Base-by-base conservation (phyloP, 2,797 vertebrate genomes). In the Phrynocephalus vlangalii region DNA sequence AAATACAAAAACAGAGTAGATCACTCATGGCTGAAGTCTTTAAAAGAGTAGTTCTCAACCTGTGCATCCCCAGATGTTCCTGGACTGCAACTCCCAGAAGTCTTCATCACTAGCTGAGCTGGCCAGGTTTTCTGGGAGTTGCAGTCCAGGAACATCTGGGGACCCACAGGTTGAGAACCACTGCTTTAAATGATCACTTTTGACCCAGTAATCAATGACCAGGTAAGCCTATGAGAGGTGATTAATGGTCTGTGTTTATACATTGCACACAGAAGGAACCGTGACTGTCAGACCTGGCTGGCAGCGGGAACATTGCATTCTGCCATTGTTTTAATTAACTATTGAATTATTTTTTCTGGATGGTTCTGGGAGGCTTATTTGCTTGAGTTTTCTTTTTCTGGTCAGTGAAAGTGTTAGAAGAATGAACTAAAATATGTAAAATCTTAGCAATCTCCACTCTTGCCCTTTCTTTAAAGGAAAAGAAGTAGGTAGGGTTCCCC, bases 261-360 rank as follows among this genome's bases (percentile, higher is more conserved):
- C 6, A 79, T 11, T 16, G 26, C 0, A 0, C 0, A 0, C 20
- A 86, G 24, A 81, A 87, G 28, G 71, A 66, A 60, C n/a, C 81
- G 6, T 70, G 82, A n/a, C n/a, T 72, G 66, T 78, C n/a, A 2
- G 16, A 0, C 72, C 60, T 13, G 22, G 18, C 28, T 73, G 70
- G 33, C 68, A 86, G 83, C 6, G 52, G 18, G 16, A 72, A 10
- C 76, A 20, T 13, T 75, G 20, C 7, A 3, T 82, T 92, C 70
- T 85, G 0, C 0, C 71, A 48, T 0, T 0, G 56, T 48, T 87
- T 87, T 67, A 78, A 86, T 3, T 83, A 68, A 83, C 38, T 7
- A 52, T 30, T 81, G 56, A 79, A 83, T 84, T 89, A 70, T 76
- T 90, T 91, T 90, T 88, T 70, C 26, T 26, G 85, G 82, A 71